phyloP scores from a whole-genome alignment of 2,888 invertebrate genomes.

The Aphidius colemani region DNA sequence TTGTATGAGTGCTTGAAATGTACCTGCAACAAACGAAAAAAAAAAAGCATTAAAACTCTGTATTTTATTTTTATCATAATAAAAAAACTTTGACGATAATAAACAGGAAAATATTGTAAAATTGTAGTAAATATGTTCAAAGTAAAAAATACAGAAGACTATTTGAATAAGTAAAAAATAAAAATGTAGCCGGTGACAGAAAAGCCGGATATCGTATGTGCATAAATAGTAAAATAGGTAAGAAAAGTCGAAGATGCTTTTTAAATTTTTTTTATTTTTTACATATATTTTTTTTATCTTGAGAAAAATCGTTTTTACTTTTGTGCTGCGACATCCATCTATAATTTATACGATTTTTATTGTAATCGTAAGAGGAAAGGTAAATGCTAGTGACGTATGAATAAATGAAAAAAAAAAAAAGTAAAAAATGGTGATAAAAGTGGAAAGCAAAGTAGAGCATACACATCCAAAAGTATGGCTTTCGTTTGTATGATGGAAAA shows the following conservation, averaged over 20 bases:
- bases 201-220: too few species aligned
- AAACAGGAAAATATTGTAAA: too few species aligned
- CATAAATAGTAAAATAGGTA: not conserved
- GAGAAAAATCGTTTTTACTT: too few species aligned
- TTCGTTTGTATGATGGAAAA: slow-evolving; percentile 22
- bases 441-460: slow-evolving; percentile 4
- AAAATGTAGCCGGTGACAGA: slow-evolving; percentile 14
- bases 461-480: slow-evolving; percentile 18
- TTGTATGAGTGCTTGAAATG: slow-evolving; percentile 98
- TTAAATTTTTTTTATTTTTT: slow-evolving; percentile 14
- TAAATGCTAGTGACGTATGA: slow-evolving; percentile 19
- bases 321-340: not conserved
- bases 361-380: slow-evolving; percentile 17
- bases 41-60: slow-evolving; percentile 15
- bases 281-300: not conserved
- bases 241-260: not conserved
- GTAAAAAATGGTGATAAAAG: not conserved
- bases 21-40: slow-evolving; percentile 70
- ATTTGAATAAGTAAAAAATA: slow-evolving; percentile 7
- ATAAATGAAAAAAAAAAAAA: not conserved
- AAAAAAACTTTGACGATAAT: not conserved
- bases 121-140: too few species aligned
- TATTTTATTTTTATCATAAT: too few species aligned
- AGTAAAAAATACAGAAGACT: too few species aligned
- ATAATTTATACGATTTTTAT: slow-evolving; percentile 21